These are phyloP conservation scores for Callimorpha dominula DNA, from an alignment of 2,888 invertebrate genomes.

Conservation along the genomic window DNA sequence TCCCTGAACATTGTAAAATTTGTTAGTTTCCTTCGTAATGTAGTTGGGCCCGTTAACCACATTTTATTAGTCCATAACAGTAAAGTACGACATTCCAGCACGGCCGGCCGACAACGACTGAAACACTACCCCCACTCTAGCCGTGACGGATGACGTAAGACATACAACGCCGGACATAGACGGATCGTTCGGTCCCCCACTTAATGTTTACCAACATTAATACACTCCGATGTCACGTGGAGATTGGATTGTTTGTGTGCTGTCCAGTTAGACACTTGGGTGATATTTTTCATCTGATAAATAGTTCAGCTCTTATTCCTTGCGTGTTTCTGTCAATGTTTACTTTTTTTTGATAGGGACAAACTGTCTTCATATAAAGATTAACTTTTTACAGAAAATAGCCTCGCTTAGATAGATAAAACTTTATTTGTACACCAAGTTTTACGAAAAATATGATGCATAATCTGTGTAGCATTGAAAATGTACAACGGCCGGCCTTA, in stretches of 20 bases:
- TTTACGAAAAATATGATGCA: too few species aligned
- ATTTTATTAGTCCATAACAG: constrained; percentile 16
- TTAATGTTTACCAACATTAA: constrained; percentile 42
- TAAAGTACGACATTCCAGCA: constrained; percentile 16
- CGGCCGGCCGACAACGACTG: constrained; percentile 6
- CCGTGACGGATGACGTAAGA: constrained; percentile 42
- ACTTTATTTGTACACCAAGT: too few species aligned
- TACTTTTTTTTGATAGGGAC: neutral
- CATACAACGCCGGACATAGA: constrained; percentile 54
- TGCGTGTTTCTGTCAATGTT: neutral
- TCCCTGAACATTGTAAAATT: neutral
- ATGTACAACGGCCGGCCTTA: too few species aligned
- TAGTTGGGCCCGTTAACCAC: neutral
- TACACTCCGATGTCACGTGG: constrained; percentile 17
- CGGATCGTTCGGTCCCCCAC: constrained; percentile 45
- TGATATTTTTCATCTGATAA: constrained; percentile 19
- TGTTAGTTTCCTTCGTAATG: neutral
- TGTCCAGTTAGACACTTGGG: constrained; percentile 5
- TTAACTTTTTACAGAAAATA: neutral
- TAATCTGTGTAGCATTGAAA: too few species aligned
- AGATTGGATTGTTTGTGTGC: constrained; percentile 20
- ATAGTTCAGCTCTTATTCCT: neutral
- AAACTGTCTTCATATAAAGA: neutral
- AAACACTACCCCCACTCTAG: constrained; percentile 25
- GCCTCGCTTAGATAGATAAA: too few species aligned